Evolutionary conservation across 2,888 invertebrate genomes (phyloP).

Genomic region (Papilio demoleus): DNA sequence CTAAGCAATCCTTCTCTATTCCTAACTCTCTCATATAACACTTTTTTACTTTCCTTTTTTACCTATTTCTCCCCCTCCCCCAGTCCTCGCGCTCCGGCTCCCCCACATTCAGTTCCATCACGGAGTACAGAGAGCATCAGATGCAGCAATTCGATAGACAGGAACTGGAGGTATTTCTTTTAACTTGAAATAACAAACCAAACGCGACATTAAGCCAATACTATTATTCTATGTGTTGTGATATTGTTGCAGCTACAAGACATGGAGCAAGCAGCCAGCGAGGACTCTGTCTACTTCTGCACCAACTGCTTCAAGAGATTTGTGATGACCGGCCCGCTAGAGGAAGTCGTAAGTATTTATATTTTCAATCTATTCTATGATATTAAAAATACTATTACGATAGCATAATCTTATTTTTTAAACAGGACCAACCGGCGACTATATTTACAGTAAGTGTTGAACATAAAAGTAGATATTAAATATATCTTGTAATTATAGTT

Average conservation of each 20-base stretch:
- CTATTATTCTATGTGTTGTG: background rate
- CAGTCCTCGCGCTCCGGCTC: constrained; percentile 49
- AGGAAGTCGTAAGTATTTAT: constrained; percentile 62
- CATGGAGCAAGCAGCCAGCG: constrained; percentile 50
- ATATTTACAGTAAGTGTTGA: constrained; percentile 15
- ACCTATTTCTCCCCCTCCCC: constrained; percentile 21
- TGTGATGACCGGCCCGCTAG: constrained; percentile 57
- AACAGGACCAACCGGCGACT: constrained; percentile 5
- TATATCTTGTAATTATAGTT: background rate
- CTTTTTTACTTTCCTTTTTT: background rate
- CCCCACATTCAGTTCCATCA: constrained; percentile 62
- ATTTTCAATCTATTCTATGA: background rate
- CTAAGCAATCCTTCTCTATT: background rate
- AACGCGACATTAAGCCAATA: background rate
- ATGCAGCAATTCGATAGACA: constrained; percentile 60
- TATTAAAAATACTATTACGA: background rate
- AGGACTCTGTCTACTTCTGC: constrained; percentile 68
- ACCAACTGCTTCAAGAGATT: constrained; percentile 78
- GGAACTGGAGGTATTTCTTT: constrained; percentile 53
- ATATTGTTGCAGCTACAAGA: constrained; percentile 55
- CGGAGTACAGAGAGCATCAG: constrained; percentile 73
- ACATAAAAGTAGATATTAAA: background rate
- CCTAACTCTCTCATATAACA: background rate
- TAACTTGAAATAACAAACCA: too few species aligned
- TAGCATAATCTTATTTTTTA: background rate